These are phyloP conservation scores for Geothlypis trichas DNA, from an alignment of 2,113 vertebrate species.

Conservation along the genomic window DNA sequence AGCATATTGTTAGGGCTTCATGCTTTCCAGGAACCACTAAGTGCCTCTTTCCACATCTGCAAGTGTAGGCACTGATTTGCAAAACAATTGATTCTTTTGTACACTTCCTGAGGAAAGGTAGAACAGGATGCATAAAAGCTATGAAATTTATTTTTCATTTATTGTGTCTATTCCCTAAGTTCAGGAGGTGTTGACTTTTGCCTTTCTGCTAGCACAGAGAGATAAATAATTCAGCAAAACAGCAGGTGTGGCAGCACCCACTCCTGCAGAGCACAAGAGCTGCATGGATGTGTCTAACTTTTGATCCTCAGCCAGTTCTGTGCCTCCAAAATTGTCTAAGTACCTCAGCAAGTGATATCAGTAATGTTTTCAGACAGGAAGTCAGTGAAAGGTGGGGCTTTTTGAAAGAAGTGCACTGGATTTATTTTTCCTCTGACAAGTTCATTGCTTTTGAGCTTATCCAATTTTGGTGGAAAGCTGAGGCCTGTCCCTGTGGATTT, in stretches of 20 bases:
- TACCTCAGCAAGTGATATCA: background rate
- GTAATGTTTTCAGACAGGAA: slow-evolving; percentile 12
- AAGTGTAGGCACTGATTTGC: background rate
- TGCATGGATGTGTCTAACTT: background rate
- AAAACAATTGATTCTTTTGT: slow-evolving; percentile 10
- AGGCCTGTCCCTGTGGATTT: slow-evolving; percentile 1
- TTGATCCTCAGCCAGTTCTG: background rate
- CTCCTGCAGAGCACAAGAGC: background rate
- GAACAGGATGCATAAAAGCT: background rate
- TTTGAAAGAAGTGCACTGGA: background rate
- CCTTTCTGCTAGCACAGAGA: background rate
- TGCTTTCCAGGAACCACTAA: background rate
- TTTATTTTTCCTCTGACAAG: slow-evolving; percentile 36
- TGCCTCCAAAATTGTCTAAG: background rate
- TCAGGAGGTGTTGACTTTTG: background rate
- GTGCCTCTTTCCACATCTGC: background rate
- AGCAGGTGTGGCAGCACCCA: background rate
- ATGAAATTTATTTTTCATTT: background rate
- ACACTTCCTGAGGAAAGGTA: background rate
- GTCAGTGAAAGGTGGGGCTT: background rate
- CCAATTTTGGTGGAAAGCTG: slow-evolving; percentile 18
- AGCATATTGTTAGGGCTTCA: background rate
- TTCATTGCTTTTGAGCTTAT: background rate
- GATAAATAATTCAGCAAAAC: background rate
- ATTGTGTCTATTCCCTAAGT: background rate